Percentiles rank a stretch among this genome's conserved stretches.
These are phyloP conservation scores for Propithecus coquereli DNA, from an alignment of 2,113 vertebrate species.

Conservation along the genomic window DNA sequence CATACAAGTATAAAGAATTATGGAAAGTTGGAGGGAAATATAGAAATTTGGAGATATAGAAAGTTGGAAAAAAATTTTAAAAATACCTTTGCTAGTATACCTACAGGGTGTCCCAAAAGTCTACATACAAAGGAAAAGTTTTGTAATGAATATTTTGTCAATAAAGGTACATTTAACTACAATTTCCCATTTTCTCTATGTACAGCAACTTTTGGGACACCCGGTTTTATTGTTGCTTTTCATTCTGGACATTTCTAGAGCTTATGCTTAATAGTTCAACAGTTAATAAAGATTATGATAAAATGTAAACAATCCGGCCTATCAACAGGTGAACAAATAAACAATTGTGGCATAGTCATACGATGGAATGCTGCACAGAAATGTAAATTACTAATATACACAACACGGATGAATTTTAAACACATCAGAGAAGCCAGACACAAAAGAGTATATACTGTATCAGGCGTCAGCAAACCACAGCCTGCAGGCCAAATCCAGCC, in stretches of 20 bases:
- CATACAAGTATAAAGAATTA: not conserved
- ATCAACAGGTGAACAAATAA: not conserved
- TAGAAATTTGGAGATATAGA: not conserved
- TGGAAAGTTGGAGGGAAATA: not conserved
- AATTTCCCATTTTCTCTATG: no score
- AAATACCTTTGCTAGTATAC: not conserved
- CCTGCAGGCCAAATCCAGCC: not conserved
- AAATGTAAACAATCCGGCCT: not conserved
- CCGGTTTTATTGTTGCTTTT: not conserved
- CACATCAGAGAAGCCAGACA: not conserved
- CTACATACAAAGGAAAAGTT: no score
- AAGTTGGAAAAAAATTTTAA: not conserved
- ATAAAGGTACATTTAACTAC: no score
- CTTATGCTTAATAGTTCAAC: not conserved
- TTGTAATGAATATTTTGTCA: no score
- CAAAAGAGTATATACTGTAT: not conserved
- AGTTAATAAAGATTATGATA: not conserved
- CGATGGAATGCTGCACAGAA: fast-evolving
- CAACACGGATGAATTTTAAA: not conserved
- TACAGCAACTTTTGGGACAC: no score
- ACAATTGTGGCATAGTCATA: fast-evolving
- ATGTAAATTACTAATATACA: not conserved
- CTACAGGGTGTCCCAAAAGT: no score
- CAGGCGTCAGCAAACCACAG: not conserved
- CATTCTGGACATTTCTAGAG: not conserved